Base-by-base conservation (phyloP, 2,888 invertebrate genomes). In the Cephus nigrinus region DNA sequence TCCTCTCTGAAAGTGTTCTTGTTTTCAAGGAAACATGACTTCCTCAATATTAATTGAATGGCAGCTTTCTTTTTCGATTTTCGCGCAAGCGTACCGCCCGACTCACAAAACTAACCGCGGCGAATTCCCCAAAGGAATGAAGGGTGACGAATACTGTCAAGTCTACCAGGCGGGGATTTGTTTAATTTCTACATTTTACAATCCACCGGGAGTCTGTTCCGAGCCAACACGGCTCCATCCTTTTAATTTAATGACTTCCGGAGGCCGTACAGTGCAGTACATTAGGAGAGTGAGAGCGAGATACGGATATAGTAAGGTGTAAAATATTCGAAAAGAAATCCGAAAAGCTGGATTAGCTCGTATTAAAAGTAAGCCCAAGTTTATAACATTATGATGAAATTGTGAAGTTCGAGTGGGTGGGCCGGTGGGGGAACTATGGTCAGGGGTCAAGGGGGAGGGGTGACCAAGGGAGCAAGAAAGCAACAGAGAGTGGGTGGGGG, bases 321-420 rank as follows among this genome's bases (percentile, higher is more conserved):
- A 55, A 55, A 9, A 55, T 55, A 55, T 55, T 55, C 23, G 55
- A 55, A 40, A 40, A 12, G 40, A 40, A 40, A 40, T 40, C 40
- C 31, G 69, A 23, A 32, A 71, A 71, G 32, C 71, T 71, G 31
- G 71, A 71, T 31, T 12, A 71, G 31, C 23, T 31, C 71, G 31
- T 33, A 32, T 31, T 31, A 31, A 71, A 12, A 71, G 31, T 31
- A 71, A 12, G 12, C 12, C 9, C 12, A 33, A 71, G 78, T 84
- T 86, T 84, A 84, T 86, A 86, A 86, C 83, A 84, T 87, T 86
- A 83, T 83, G 85, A 86, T 85, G 84, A 85, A 87, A 86, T 85
- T 84, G 84, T 82, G 82, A 83, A 81, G 82, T 82, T 80, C 75
- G 78, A 80, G 80, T 73, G 75, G 73, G 75, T 76, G 78, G 76